Evolutionary conservation across 2,113 vertebrate species (phyloP).

Genomic region (Corydoras maculifer): DNA sequence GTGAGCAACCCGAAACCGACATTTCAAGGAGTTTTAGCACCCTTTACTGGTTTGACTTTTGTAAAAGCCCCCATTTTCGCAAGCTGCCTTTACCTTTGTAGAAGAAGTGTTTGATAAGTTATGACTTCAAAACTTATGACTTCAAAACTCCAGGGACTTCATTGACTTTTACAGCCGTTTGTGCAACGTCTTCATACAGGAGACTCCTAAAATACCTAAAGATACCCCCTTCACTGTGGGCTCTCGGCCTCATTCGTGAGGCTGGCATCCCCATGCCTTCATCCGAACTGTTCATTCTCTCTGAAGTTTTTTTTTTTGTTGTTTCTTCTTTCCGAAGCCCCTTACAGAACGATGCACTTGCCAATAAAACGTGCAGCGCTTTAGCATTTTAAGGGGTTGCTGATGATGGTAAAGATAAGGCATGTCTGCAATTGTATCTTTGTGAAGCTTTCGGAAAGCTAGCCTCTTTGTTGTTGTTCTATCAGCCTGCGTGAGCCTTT

Average conservation of each 20-base stretch:
- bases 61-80: no score
- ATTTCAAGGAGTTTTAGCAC: no score
- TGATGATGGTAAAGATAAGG: conserved; percentile 25
- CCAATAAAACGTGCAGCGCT: conserved; percentile 13
- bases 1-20: no score
- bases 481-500: conserved; percentile 22
- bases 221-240: conserved; percentile 39
- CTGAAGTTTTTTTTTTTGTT: conserved; percentile 14
- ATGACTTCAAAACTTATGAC: no score
- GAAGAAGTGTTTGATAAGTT: no score
- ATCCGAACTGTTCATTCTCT: conserved; percentile 22
- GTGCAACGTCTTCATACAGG: conserved; percentile 7
- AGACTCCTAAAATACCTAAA: conserved; percentile 28
- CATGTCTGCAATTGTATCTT: conserved; percentile 13
- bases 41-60: no score
- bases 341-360: conserved; percentile 11
- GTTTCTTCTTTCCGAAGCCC: conserved; percentile 19
- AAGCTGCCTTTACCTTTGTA: no score
- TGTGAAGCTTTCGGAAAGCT: background rate
- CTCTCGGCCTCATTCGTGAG: conserved; percentile 21
- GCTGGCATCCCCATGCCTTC: conserved; percentile 19
- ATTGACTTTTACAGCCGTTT: conserved; percentile 28
- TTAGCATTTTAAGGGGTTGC: conserved; percentile 21
- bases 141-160: background rate
- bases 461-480: conserved; percentile 26